Conservation (phyloP, 30 jellyfish, hydroid and myxozoan genomes). For the Haliclystus octoradiatus region DNA sequence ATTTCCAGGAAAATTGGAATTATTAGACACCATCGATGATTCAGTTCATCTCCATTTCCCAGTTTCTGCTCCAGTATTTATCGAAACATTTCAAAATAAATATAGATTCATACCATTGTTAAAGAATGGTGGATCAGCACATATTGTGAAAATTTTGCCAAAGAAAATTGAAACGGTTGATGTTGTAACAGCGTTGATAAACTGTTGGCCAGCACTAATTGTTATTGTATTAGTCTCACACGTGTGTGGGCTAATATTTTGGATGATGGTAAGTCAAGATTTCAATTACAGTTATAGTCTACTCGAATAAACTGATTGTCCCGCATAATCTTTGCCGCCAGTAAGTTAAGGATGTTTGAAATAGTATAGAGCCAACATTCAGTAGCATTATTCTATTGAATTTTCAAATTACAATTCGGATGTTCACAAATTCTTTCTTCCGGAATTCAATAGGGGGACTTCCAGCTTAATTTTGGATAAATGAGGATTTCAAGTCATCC, state of each 20-base stretch:
- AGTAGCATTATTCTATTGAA: too few relatives aligned
- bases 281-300: too few relatives aligned
- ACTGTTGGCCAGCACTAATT: conserved; percentile 61
- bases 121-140: conserved; percentile 52
- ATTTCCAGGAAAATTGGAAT: too few relatives aligned
- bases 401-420: too few relatives aligned
- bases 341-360: too few relatives aligned
- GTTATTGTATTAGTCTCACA: conserved; percentile 36
- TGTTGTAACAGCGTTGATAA: conserved; percentile 11
- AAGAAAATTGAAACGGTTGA: conserved; percentile 19
- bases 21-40: neutral
- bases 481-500: too few relatives aligned
- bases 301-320: too few relatives aligned
- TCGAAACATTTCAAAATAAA: conserved; percentile 22
- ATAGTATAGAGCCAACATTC: too few relatives aligned
- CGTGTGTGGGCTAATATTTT: conserved; percentile 34
- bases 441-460: too few relatives aligned
- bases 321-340: too few relatives aligned
- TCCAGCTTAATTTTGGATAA: too few relatives aligned
- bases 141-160: conserved; percentile 11
- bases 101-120: conserved; percentile 26
- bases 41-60: conserved; percentile 56
- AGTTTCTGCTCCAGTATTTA: conserved; percentile 17
- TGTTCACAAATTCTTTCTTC: too few relatives aligned
- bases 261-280: conserved; percentile 64